Evolutionary conservation across 2,113 vertebrate genomes (phyloP).

Genomic region (Oostethus manadensis): DNA sequence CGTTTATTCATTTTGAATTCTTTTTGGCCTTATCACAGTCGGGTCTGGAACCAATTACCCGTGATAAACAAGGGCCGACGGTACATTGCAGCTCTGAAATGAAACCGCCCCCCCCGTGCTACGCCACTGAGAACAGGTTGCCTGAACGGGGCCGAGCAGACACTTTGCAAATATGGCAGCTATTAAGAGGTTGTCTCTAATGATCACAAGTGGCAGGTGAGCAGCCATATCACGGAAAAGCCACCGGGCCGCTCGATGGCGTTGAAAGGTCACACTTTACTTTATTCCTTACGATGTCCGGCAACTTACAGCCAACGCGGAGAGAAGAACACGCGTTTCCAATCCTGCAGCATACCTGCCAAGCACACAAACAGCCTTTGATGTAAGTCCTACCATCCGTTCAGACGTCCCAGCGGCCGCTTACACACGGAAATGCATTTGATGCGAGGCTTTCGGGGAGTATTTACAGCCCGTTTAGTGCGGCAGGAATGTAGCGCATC

Average conservation of each 20-base stretch:
- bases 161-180: conserved; percentile 46
- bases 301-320: neutral
- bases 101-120: too few relatives aligned
- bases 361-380: conserved; percentile 1
- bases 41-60: too few relatives aligned
- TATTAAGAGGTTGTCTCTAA: conserved; percentile 61
- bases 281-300: conserved; percentile 1
- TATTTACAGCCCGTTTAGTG: conserved; percentile 28
- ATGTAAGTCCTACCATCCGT: conserved; percentile 10
- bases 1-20: too few relatives aligned
- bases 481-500: conserved; percentile 41
- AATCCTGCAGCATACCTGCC: neutral
- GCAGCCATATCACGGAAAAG: conserved; percentile 49
- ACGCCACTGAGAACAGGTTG: neutral
- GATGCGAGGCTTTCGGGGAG: conserved; percentile 20
- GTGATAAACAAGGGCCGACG: too few relatives aligned
- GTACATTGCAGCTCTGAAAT: too few relatives aligned
- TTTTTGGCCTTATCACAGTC: too few relatives aligned
- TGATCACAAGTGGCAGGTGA: conserved; percentile 63
- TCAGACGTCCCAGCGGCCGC: conserved; percentile 13
- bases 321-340: conserved; percentile 4
- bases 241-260: conserved; percentile 34
- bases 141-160: conserved; percentile 18
- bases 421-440: conserved; percentile 17
- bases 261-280: conserved; percentile 15